Conservation (phyloP, 2,113 vertebrate genomes). For the Piprites chloris region DNA sequence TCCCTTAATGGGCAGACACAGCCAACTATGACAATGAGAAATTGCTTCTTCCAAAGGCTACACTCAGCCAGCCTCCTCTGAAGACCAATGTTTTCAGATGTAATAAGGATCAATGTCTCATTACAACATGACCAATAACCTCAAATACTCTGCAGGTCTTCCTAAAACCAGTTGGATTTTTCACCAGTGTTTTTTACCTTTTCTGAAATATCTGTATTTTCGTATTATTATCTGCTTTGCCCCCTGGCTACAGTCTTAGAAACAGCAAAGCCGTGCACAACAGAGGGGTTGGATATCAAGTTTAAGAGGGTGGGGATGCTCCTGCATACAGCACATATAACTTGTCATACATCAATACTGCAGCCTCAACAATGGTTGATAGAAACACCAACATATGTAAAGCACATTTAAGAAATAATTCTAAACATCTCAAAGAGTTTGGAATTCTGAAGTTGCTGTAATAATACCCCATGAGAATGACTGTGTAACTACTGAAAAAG, state of each 20-base stretch:
- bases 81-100: not conserved
- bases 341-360: not conserved
- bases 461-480: not conserved
- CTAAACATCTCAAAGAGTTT: not conserved
- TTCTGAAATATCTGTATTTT: not conserved
- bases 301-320: not conserved
- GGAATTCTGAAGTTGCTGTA: not conserved
- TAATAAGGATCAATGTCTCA: not conserved
- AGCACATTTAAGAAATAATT: not conserved
- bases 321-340: not conserved
- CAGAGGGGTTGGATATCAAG: rapidly evolving
- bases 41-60: not conserved
- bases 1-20: not conserved
- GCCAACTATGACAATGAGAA: not conserved
- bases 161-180: not conserved
- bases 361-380: not conserved
- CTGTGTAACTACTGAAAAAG: not conserved
- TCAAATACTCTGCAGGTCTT: not conserved
- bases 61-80: not conserved
- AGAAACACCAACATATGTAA: not conserved
- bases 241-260: not conserved
- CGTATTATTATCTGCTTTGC: not conserved
- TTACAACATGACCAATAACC: not conserved
- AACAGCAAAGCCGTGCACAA: not conserved
- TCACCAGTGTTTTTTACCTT: not conserved